Conservation (phyloP, 1,140 invertebrate genomes). For the Diorhabda sublineata region DNA sequence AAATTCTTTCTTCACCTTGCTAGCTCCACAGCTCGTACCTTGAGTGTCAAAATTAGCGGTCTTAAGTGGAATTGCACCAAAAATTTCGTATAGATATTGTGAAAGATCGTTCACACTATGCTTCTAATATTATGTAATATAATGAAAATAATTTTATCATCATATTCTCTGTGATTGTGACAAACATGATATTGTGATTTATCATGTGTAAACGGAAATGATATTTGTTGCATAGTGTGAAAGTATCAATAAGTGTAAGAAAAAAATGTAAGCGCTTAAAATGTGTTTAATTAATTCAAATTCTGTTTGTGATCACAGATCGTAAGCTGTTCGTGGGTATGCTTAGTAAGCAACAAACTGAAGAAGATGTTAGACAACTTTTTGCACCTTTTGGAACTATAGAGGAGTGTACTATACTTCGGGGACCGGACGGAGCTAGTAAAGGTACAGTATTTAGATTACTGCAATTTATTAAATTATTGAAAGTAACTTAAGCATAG, state of each 20-base stretch:
- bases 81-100: slow-evolving; percentile 9
- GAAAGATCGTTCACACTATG: neutral
- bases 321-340: slow-evolving; percentile 99
- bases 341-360: slow-evolving; percentile 98
- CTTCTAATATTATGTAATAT: no score
- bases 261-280: neutral
- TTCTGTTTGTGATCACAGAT: slow-evolving; percentile 58
- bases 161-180: no score
- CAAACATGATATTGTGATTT: no score
- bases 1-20: slow-evolving; percentile 21
- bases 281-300: neutral
- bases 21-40: slow-evolving; percentile 39
- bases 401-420: slow-evolving; percentile 98
- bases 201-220: neutral
- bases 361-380: slow-evolving; percentile 96
- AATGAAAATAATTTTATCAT: no score
- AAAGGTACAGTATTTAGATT: slow-evolving; percentile 68
- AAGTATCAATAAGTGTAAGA: neutral
- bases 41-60: slow-evolving; percentile 38
- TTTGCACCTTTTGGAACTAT: slow-evolving; percentile 95
- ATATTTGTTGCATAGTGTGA: neutral
- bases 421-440: slow-evolving; percentile 92
- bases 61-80: slow-evolving; percentile 19
- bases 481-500: neutral
- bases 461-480: neutral